Base-by-base conservation (phyloP, 2,888 invertebrate genomes). In the Brachylomia viminalis region DNA sequence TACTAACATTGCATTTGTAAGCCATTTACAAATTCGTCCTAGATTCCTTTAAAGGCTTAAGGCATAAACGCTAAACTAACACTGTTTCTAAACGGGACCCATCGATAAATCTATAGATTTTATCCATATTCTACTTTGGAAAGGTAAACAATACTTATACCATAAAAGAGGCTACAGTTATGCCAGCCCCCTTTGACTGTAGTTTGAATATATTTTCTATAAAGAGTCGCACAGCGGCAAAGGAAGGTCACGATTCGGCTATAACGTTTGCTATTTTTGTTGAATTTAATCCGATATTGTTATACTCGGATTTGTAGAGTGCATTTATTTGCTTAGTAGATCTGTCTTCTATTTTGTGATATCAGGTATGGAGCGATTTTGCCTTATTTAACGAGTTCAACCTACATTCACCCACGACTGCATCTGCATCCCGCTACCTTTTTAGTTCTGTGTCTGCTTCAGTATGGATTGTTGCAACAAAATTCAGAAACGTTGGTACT, bases 81-180 rank as follows among this genome's bases (percentile, higher is more conserved):
- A 85, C 61, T 71, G 47, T 38, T 33, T 71, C 68, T 33, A 69
- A 87, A 86, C 73, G 75, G 86, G 75, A 79, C 62, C 52, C 71
- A 45, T 72, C 76, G 81, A 87, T 84, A 86, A 81, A 84, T 79
- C 78, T 69, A 58, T 56, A 75, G 86, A 86, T 87, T 86, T 78
- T 79, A 78, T 87, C 78, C 79, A 77, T 86, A 86, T 86, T 71
- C 76, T 45, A 58, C 77, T 84, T 81, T 61, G 59, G 59, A 65
- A 74, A 81, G 72, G 88, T 88, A 89, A 90, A 91, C 90, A 90
- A 87, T 91, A 88, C 89, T 90, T 88, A 88, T 88, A 75, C 94
- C 93, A 91, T 94, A 92, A 92, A 91, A 86, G 92, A 85, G 82
- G 80, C 82, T 89, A 92, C 92, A 88, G 92, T 92, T 94, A 93